Evolutionary conservation across 2,113 vertebrate species (phyloP), one percentile per base, ranked within the genome.

Genomic region (Corynorhinus townsendii): DNA sequence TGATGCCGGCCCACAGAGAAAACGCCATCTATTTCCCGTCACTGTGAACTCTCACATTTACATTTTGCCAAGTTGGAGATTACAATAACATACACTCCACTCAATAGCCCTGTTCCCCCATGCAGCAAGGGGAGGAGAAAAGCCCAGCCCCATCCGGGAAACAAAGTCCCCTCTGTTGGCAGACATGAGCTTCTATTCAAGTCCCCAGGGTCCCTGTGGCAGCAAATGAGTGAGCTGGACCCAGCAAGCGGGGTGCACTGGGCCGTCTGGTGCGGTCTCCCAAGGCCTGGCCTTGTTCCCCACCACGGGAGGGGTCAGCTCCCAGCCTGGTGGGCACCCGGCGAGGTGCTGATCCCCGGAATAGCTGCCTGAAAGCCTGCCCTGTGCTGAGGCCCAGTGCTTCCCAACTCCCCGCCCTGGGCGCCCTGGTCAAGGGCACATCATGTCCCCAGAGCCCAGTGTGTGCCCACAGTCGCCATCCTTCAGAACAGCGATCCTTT

Each of bases 91-190:
- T 24, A 62, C 71, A 85, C 71, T 73, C 3, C 35, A 49, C n/a
- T 96, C 59, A 16, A 47, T 62, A 20, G 68, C 45, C 47, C 76
- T 52, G 33, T 40, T 45, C 28, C 33, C 54, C 83, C 59, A 0
- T 40, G 87, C 89, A 89, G 72, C 40, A 59, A 73, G 86, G 43
- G 33, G 49, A 80, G 79, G 69, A 30, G 54, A 38, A 69, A 85
- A 80, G 28, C 33, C 6, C 84, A 47, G 93, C 40, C 56, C 66
- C 8, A 30, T 2, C 43, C 11, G 28, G 33, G 68, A 64, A 96
- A 98, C 98, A 98, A 96, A 5, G 64, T 84, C 83, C 66, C 87
- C 92, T 96, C 97, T 98, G 98, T 98, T 84, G 77, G 81, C 33
- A 62, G 91, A 92, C 68, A 47, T 0, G 0, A 0, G 62, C 62